Base-by-base conservation (phyloP, 2,113 vertebrate genomes). In the Caretta caretta region DNA sequence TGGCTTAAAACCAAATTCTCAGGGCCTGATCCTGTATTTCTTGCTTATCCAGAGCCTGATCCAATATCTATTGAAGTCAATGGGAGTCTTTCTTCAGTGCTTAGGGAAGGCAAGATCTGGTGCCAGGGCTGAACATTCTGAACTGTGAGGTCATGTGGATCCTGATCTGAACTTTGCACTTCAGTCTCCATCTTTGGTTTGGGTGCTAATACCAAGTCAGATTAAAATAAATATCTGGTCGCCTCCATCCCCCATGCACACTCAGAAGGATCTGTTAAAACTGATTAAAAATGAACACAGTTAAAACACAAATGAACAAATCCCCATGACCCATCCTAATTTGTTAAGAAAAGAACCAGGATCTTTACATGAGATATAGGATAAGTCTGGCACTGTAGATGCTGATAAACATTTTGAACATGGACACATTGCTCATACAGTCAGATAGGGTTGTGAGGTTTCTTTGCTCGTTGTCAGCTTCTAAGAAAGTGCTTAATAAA, bases 1-100 rank as follows among this genome's bases (percentile, higher is more conserved):
- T n/a, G 17, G 17, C 53, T 87, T 94, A 57, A 48, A 85, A 90
- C n/a, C 8, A 79, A 91, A 89, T 54, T 31, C 29, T 10, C 80
- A 8, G 22, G 38, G 72, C n/a, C 42, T 46, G 72, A 76, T 76
- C 19, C 38, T 46, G 19, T 76, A 3, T 76, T 24, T 46, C 22
- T 76, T 76, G 38, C 19, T 76, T 25, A 24, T 35, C 57, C 79
- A 31, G n/a, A 22, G 35, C 42, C 24, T 89, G 92, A 80, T 80
- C 29, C 48, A 2, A 31, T 12, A 0, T 1, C 72, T 53, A 38
- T 6, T 24, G 84, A 14, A 42, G 3, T 6, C 31, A 49, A 4
- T 20, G 80, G 53, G 16, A 76, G 51, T 80, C 90, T 80, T 10
- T 19, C 25, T n/a, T 13, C 50, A 65, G 57, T 0, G 3, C 5